Base-by-base conservation (phyloP, 2,888 invertebrate genomes). In the Volucella zonaria region DNA sequence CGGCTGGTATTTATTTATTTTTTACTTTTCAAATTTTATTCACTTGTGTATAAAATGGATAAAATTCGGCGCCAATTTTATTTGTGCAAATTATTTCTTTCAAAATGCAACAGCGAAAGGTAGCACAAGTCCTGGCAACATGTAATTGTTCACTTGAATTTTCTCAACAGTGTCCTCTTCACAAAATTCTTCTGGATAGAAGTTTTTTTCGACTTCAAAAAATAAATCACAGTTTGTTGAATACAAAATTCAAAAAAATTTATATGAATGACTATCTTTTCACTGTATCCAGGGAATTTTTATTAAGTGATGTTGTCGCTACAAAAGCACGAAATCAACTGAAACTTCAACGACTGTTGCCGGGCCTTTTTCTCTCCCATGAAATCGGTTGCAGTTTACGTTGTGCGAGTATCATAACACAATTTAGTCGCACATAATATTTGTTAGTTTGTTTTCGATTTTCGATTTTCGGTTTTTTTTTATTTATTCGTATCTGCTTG, bases 321-420 rank as follows among this genome's bases (percentile, higher is more conserved):
- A 88, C 88, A 87, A 89, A 88, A 88, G 89, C 89, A 89, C 88
- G 88, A 88, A 88, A 88, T 89, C 87, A 90, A 90, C 91, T 90
- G 88, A 91, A 89, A 89, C 87, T 89, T 66, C 87, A 85, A 87
- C 85, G 88, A 87, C 87, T 73, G 87, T 89, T 88, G 87, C 88
- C 83, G 86, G 82, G 89, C 88, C 91, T 90, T 90, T 90, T 90
- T 89, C 90, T 90, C 88, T 88, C 75, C 88, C 87, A 67, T 78
- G 87, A 73, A 85, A 77, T 77, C 42, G 76, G 77, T 85, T 81
- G 85, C 42, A 31, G 15, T 47, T 43, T 49, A 14, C 58, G 18
- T 40, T 56, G 56, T n/a, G 38, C 42, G 11, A 52, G 43, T 71
- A 23, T 71, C 83, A 80, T 67, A 80, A 70, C 18, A 76, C 18